Base-by-base conservation (phyloP, 2,113 vertebrate genomes). In the Budorcas taxicolor region DNA sequence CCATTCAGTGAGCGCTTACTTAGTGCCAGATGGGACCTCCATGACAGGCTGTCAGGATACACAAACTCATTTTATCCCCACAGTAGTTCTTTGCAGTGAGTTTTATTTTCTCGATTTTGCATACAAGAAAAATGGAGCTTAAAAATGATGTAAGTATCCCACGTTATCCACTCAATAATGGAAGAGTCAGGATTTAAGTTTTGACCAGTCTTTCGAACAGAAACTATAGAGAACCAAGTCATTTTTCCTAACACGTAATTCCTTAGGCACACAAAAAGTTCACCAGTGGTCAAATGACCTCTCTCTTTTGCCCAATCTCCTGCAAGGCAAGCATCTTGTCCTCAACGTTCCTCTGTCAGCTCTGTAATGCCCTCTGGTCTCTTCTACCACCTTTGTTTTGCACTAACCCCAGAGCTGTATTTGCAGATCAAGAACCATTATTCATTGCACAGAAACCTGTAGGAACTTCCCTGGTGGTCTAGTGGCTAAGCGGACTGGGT, bases 81-180 rank as follows among this genome's bases (percentile, higher is more conserved):
- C n/a, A 12, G 13, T 31, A 67, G 21, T 31, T 47, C 21, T 87
- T 7, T 53, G 36, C 43, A 17, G 31, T 40, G 36, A 81, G 21
- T n/a, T 62, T 89, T 53, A 31, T 47, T 87, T 89, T 88, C 62
- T 93, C 87, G 19, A 11, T 40, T 93, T 96, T 58, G 6, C 23
- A 58, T 60, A 84, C 43, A 17, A 90, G 57, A 84, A 80, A 97
- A 90, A 57, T 43, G 10, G 95, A 96, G 31, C 47, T 87, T 47
- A 85, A 78, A 87, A 25, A 91, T 83, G 50, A 50, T 52, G 1
- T 50, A 25, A 91, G 92, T 57, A 78, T 17, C 86, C n/a, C 11
- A 81, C n/a, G 25, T 43, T 12, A 62, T 7, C 64, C 1, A 55
- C 12, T 25, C 52, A 94, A 78, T 15, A 83, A 45, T 25, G 19